Conservation (phyloP, 35 echinoderm and acorn worm genomes). For the Acanthaster planci region DNA sequence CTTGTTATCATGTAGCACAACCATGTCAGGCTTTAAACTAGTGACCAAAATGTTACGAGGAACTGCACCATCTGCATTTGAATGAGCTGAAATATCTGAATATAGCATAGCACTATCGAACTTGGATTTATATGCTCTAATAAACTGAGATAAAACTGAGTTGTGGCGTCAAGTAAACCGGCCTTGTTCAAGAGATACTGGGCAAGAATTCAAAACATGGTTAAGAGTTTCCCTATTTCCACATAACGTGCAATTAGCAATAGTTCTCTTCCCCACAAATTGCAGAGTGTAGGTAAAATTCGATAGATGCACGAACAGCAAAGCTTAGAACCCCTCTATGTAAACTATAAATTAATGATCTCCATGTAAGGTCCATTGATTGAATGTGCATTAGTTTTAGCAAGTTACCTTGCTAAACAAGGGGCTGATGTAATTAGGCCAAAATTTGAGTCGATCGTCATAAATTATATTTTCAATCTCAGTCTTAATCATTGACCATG, state of each 20-base stretch:
- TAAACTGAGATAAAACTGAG: too few species aligned
- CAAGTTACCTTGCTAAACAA: conserved; percentile 51
- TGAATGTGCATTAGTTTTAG: conserved; percentile 42
- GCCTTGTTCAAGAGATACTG: too few species aligned
- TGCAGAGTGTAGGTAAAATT: conserved; percentile 12
- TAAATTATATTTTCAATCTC: conserved; percentile 12
- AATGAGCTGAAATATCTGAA: too few species aligned
- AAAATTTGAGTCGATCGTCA: conserved; percentile 19
- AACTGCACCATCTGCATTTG: too few species aligned
- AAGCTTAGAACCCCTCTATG: conserved; percentile 35
- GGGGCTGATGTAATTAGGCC: conserved; percentile 25
- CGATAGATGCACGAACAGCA: conserved; percentile 3
- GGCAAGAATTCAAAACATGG: too few species aligned
- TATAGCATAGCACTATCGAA: too few species aligned
- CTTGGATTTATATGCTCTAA: too few species aligned
- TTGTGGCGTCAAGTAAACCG: too few species aligned
- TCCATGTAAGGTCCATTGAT: conserved; percentile 45
- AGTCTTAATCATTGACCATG: background rate
- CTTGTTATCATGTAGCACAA: too few species aligned
- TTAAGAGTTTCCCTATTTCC: conserved; percentile 22
- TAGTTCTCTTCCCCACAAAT: conserved; percentile 20
- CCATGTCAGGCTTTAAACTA: too few species aligned
- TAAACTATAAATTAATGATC: conserved; percentile 49
- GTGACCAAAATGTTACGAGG: too few species aligned
- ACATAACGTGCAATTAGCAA: conserved; percentile 26